Conservation (phyloP, 2,888 invertebrate species). For the Acronicta aceris region DNA sequence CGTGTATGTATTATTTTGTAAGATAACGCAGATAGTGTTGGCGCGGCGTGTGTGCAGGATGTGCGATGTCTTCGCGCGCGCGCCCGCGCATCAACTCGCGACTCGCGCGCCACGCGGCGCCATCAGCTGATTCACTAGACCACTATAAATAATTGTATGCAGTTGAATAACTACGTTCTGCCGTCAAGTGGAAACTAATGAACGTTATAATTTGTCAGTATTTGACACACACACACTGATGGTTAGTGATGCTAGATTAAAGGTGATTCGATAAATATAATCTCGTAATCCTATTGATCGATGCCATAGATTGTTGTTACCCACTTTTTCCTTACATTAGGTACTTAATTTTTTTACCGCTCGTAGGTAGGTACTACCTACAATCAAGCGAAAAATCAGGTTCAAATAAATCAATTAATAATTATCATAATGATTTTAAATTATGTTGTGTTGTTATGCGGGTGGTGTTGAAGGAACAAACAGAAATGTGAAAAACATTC, state of each 20-base stretch:
- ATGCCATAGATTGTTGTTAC: conserved; percentile 9
- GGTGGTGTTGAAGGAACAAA: too few species aligned
- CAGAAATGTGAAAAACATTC: too few species aligned
- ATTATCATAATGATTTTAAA: too few species aligned
- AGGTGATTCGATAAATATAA: conserved; percentile 29
- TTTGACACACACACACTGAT: conserved; percentile 22
- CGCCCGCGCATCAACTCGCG: conserved; percentile 33
- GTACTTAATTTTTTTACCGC: too few species aligned
- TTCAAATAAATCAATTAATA: too few species aligned
- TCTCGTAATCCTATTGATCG: conserved; percentile 29
- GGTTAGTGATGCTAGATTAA: conserved; percentile 24
- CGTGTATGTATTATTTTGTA: conserved; percentile 68
- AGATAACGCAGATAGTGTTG: conserved; percentile 60
- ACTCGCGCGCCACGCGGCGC: conserved; percentile 53
- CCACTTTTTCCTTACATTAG: neutral
- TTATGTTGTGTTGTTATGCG: too few species aligned
- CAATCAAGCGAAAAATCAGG: neutral
- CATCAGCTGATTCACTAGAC: conserved; percentile 86
- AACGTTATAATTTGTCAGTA: conserved; percentile 16
- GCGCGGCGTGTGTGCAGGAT: conserved; percentile 58
- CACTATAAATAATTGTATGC: conserved; percentile 87
- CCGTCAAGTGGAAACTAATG: conserved; percentile 6
- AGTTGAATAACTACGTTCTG: conserved; percentile 54
- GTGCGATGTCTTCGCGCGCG: conserved; percentile 52
- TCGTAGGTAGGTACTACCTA: too few species aligned